Conservation (phyloP, 2,888 invertebrate species). For the Embidobia sp. region DNA sequence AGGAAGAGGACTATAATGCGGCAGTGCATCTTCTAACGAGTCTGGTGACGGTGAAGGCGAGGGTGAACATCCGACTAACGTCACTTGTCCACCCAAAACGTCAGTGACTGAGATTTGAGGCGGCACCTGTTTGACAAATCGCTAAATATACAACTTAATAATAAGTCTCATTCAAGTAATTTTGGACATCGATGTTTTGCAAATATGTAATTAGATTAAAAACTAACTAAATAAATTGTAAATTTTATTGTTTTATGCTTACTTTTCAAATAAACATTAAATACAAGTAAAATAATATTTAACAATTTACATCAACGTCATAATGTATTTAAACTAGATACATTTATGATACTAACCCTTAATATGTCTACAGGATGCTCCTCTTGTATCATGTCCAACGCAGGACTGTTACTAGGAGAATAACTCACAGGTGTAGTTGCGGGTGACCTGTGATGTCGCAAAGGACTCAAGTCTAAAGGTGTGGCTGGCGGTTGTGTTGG, state of each 20-base stretch:
- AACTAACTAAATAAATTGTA: too few species aligned
- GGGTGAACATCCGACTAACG: conserved; percentile 88
- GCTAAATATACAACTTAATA: conserved; percentile 1
- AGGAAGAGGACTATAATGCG: conserved; percentile 78
- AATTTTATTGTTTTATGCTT: too few species aligned
- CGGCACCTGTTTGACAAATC: conserved; percentile 74
- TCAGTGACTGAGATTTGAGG: conserved; percentile 97
- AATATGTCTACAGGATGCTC: conserved; percentile 84
- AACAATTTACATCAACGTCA: too few species aligned
- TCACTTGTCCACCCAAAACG: conserved; percentile 92
- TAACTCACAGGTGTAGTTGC: conserved; percentile 82
- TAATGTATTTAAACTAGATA: too few species aligned
- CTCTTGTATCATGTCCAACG: conserved; percentile 90
- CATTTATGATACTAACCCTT: conserved; percentile 71
- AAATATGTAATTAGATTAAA: too few species aligned
- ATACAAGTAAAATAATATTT: too few species aligned
- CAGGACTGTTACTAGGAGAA: conserved; percentile 83
- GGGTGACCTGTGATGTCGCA: conserved; percentile 80
- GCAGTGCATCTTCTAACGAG: conserved; percentile 77
- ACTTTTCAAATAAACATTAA: too few species aligned
- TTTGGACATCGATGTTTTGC: too few species aligned
- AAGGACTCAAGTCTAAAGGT: conserved; percentile 83
- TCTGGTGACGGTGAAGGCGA: conserved; percentile 83
- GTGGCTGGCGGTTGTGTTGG: conserved; percentile 84
- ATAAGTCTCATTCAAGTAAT: too few species aligned